A percentile compares a stretch with the other conserved stretches of the same genome.
These are phyloP conservation scores for Brachypodius melanocephalos DNA, from an alignment of 2,113 vertebrate species.

Conservation along the genomic window DNA sequence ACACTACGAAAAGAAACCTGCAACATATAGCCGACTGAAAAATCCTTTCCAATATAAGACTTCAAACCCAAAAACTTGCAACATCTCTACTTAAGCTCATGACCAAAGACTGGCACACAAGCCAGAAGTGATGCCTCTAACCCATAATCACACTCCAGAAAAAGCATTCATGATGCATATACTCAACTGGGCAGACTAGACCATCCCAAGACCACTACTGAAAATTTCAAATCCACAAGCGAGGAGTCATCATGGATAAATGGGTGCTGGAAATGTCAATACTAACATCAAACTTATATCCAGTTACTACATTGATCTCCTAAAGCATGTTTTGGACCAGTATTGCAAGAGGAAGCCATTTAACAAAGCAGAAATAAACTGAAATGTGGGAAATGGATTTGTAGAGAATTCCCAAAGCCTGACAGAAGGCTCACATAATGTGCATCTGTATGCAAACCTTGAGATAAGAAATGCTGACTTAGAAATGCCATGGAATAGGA, in stretches of 20 bases:
- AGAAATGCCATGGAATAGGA: too few relatives aligned
- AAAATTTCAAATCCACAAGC: background rate
- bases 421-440: too few relatives aligned
- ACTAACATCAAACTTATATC: background rate
- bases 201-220: background rate
- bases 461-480: too few relatives aligned
- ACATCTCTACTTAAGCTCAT: background rate
- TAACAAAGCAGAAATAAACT: background rate
- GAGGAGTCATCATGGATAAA: background rate
- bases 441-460: too few relatives aligned
- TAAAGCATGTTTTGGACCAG: background rate
- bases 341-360: background rate
- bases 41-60: background rate
- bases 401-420: too few relatives aligned
- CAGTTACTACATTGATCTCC: background rate
- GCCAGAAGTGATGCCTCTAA: background rate
- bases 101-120: background rate
- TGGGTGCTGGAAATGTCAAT: background rate
- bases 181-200: background rate
- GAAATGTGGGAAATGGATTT: background rate
- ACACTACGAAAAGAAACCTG: background rate
- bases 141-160: background rate
- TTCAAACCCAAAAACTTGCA: background rate
- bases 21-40: background rate
- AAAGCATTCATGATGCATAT: background rate